Conservation (phyloP, 2,888 invertebrate species). For the Carabus problematicus region DNA sequence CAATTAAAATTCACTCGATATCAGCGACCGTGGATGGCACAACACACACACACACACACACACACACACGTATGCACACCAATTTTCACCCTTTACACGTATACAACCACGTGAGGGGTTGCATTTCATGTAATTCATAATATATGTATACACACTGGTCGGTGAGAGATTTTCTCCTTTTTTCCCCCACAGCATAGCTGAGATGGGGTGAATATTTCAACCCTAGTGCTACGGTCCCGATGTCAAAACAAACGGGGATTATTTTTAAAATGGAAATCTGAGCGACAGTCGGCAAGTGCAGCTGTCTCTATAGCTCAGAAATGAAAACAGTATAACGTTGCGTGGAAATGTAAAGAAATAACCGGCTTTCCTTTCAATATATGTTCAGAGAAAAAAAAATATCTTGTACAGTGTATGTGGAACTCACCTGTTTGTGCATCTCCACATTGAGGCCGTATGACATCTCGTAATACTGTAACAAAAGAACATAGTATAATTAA, state of each 20-base stretch:
- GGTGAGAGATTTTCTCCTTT: slow-evolving; percentile 6
- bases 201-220: slow-evolving; percentile 6
- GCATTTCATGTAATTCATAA: not conserved
- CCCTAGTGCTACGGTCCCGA: not conserved
- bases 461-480: slow-evolving; percentile 97
- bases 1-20: slow-evolving; percentile 37
- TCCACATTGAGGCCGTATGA: slow-evolving; percentile 96
- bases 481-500: slow-evolving; percentile 46
- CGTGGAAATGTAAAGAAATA: not conserved
- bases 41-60: not conserved
- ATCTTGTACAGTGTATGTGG: not conserved
- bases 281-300: not conserved
- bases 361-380: slow-evolving; percentile 12
- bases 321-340: not conserved
- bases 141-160: slow-evolving; percentile 7
- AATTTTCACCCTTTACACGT: not conserved
- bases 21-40: not conserved
- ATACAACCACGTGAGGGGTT: not conserved
- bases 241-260: slow-evolving; percentile 15
- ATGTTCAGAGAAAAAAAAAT: slow-evolving; percentile 3
- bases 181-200: not conserved
- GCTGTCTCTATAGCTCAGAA: not conserved
- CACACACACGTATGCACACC: not conserved
- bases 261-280: not conserved
- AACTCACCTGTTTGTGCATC: slow-evolving; percentile 96